These are phyloP conservation scores for Poicephalus meyeri DNA, from an alignment of 2,113 vertebrate genomes.

Conservation along the genomic window DNA sequence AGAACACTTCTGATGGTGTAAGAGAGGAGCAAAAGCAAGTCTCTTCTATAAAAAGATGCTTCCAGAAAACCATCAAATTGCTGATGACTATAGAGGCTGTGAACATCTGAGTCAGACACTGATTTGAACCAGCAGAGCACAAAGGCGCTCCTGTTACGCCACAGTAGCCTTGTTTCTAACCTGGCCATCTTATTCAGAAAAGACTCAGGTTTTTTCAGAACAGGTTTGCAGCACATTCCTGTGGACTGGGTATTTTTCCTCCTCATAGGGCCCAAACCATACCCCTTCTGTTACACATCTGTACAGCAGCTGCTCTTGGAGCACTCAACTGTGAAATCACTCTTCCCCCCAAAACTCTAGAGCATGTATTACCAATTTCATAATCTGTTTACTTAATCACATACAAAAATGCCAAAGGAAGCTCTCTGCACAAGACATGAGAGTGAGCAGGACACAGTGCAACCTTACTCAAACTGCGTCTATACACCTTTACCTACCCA, in stretches of 20 bases:
- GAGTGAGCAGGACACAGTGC: neutral
- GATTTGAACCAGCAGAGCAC: neutral
- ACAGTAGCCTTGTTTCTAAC: neutral
- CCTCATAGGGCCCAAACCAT: neutral
- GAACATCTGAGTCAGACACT: neutral
- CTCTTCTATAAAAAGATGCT: neutral
- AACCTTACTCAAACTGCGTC: no score
- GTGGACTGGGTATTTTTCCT: neutral
- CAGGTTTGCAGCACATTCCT: neutral
- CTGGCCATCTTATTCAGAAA: neutral
- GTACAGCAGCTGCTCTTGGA: neutral
- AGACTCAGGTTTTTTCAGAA: neutral
- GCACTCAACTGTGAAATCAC: neutral
- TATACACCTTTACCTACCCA: neutral
- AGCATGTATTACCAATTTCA: neutral
- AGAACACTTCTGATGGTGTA: neutral
- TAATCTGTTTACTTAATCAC: neutral
- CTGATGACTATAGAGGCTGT: neutral
- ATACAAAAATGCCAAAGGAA: neutral
- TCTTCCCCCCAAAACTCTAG: neutral
- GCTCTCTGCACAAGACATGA: rapidly evolving
- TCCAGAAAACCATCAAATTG: neutral
- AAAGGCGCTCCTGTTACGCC: neutral
- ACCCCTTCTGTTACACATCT: neutral
- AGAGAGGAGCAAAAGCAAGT: neutral